Percentiles rank a stretch among this genome's conserved stretches.
phyloP scores from a whole-genome alignment of 2,113 vertebrate species.

The Phylloscopus whistleri region DNA sequence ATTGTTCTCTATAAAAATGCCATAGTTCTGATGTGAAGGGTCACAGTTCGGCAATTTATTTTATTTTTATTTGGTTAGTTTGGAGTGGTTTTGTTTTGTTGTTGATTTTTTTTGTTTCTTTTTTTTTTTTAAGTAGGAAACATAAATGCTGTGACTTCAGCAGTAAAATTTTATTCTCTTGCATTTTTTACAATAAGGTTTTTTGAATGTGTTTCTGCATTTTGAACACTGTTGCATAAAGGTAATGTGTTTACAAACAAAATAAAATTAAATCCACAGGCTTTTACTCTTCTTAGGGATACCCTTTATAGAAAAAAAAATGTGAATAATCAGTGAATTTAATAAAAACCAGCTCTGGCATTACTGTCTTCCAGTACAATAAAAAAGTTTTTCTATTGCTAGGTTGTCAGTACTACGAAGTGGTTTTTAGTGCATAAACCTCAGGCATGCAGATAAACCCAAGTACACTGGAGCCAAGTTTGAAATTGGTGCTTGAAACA shows the following conservation, averaged over 20 bases:
- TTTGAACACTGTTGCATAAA: neutral
- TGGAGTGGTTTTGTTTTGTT: neutral
- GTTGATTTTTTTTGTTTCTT: neutral
- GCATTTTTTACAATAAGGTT: neutral
- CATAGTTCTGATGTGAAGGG: neutral
- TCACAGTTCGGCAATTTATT: neutral
- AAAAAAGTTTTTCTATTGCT: neutral
- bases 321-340: neutral
- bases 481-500: neutral
- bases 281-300: neutral
- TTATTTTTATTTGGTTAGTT: neutral
- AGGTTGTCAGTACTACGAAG: neutral
- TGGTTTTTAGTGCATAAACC: neutral
- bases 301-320: neutral
- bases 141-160: neutral
- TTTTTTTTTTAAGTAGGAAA: neutral
- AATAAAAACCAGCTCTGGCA: neutral
- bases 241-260: neutral
- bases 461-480: neutral
- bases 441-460: slow-evolving; percentile 21
- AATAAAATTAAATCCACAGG: neutral
- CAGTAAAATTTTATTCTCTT: neutral
- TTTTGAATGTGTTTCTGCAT: neutral
- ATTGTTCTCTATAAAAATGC: neutral
- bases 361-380: neutral